These are phyloP conservation scores for Drosophila imparisetae DNA, from an alignment of 2,888 invertebrate species.

Conservation along the genomic window DNA sequence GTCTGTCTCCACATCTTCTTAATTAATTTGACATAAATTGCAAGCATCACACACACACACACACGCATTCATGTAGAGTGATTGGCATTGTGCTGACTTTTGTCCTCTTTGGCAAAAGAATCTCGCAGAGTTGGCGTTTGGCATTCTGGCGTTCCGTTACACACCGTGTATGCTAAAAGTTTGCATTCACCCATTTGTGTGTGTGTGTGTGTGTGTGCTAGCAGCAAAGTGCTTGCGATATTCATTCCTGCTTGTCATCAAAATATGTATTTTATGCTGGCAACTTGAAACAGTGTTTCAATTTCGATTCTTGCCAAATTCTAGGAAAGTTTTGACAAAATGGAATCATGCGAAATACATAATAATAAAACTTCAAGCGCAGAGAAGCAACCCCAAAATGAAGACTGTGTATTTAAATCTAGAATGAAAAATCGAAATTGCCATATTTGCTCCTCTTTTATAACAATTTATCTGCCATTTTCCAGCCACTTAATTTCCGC, in stretches of 20 bases:
- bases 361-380: background rate
- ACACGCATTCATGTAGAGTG: slow-evolving; percentile 4
- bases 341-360: background rate
- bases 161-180: slow-evolving; percentile 61
- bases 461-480: background rate
- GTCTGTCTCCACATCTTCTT: slow-evolving; percentile 62
- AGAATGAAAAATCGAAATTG: background rate
- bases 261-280: slow-evolving; percentile 1
- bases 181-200: slow-evolving; percentile 40
- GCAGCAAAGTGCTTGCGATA: slow-evolving; percentile 43
- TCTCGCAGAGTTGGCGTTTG: slow-evolving; percentile 46
- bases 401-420: background rate
- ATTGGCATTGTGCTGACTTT: slow-evolving; percentile 53
- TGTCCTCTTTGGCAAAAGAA: slow-evolving; percentile 44
- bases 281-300: slow-evolving; percentile 7
- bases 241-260: background rate
- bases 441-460: background rate
- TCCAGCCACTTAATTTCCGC: background rate
- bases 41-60: slow-evolving; percentile 44
- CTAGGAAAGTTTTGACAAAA: background rate
- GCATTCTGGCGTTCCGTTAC: slow-evolving; percentile 19
- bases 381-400: background rate
- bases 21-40: slow-evolving; percentile 78
- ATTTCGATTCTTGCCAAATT: background rate
- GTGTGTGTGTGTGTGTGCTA: slow-evolving; percentile 18